phyloP scores from a whole-genome alignment of 2,113 vertebrate species.

The Siphamia tubifer region DNA sequence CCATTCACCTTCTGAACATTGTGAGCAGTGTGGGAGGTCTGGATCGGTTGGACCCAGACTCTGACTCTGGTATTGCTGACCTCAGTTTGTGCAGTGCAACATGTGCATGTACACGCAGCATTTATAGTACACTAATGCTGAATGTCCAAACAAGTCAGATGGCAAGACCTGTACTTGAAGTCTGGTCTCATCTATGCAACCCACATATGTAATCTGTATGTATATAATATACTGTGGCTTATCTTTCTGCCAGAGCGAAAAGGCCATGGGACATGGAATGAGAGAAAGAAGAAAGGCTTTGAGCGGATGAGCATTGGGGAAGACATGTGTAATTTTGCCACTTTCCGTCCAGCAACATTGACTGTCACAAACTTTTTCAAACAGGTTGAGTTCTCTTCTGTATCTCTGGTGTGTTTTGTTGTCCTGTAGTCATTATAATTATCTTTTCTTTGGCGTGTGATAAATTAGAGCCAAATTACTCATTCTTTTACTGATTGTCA shows the following conservation, averaged over 20 bases:
- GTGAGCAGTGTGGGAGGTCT: constrained; percentile 86
- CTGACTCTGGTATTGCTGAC: constrained; percentile 82
- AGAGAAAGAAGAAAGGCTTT: constrained; percentile 86
- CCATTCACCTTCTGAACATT: constrained; percentile 91
- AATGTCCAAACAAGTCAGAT: background rate
- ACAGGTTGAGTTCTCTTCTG: constrained; percentile 75
- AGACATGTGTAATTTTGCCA: constrained; percentile 86
- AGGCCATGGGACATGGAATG: constrained; percentile 85
- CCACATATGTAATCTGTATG: too few relatives aligned
- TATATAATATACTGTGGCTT: background rate
- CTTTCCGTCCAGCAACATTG: constrained; percentile 89
- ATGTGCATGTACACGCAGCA: background rate
- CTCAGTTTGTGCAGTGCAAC: background rate
- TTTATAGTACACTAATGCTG: background rate
- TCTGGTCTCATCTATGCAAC: too few relatives aligned
- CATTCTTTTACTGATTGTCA: background rate
- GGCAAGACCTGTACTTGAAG: background rate
- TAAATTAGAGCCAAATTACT: background rate
- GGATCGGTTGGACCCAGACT: constrained; percentile 85
- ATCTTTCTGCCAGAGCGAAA: constrained; percentile 78
- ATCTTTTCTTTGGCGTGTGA: background rate
- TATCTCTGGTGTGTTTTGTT: too few relatives aligned
- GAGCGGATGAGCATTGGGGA: constrained; percentile 86
- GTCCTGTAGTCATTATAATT: background rate
- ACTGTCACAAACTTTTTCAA: constrained; percentile 96